phyloP scores from a whole-genome alignment of 2,797 vertebrate species.

The Propithecus deckenii region DNA sequence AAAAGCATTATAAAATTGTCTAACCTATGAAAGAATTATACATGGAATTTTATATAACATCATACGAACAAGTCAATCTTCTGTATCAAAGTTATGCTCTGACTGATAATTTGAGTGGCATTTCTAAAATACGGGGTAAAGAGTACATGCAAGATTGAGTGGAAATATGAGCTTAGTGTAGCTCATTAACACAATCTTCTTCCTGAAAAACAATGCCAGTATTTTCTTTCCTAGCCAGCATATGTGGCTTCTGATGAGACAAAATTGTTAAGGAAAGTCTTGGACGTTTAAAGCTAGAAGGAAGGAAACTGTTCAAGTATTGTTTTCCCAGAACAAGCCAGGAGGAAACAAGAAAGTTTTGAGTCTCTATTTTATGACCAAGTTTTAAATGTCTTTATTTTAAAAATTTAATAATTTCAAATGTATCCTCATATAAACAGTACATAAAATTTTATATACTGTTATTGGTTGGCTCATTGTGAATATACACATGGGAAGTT shows the following conservation, averaged over 20 bases:
- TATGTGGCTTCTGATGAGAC: neutral
- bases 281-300: neutral
- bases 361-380: neutral
- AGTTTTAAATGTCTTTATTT: neutral
- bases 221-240: neutral
- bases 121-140: neutral
- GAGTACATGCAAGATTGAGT: neutral
- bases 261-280: neutral
- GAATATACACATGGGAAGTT: neutral
- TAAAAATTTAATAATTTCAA: neutral
- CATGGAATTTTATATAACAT: neutral
- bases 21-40: neutral
- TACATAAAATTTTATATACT: neutral
- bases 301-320: neutral
- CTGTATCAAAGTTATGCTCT: neutral
- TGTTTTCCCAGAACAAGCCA: neutral
- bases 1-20: neutral
- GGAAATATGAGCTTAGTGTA: neutral
- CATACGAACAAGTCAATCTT: neutral
- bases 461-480: neutral
- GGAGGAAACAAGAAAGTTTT: neutral
- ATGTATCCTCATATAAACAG: neutral
- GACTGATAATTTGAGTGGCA: neutral
- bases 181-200: neutral
- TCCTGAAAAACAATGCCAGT: neutral